Conservation (phyloP, 2,113 vertebrate genomes). For the Micromys minutus region DNA sequence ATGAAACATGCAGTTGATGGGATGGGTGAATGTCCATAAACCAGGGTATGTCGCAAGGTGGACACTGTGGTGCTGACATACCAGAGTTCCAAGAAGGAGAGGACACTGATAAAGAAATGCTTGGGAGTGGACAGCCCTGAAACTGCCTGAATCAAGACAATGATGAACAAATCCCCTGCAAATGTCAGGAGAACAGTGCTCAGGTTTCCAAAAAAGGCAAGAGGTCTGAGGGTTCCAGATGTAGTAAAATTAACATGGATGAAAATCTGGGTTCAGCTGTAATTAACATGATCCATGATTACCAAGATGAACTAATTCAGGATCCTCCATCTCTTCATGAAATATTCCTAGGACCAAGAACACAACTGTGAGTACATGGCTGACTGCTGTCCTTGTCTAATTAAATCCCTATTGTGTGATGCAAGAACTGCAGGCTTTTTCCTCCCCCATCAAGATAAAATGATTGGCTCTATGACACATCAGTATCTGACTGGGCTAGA, state of each 20-base stretch:
- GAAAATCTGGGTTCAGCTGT: slow-evolving; percentile 37
- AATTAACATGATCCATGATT: slow-evolving; percentile 49
- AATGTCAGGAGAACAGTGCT: slow-evolving; percentile 67
- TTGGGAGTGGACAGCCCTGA: slow-evolving; percentile 66
- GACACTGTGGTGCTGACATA: slow-evolving; percentile 64
- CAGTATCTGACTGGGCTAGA: neutral
- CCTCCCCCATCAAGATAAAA: neutral
- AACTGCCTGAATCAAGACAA: slow-evolving; percentile 57
- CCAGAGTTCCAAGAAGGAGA: slow-evolving; percentile 75
- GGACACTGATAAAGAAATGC: slow-evolving; percentile 76
- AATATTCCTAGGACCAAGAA: neutral
- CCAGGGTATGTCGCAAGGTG: slow-evolving; percentile 57
- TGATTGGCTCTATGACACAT: no score
- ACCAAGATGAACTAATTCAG: neutral
- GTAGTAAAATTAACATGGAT: slow-evolving; percentile 47
- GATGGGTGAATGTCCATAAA: slow-evolving; percentile 19
- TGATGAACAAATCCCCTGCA: slow-evolving; percentile 71
- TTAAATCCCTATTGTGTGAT: no score
- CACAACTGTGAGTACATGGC: neutral
- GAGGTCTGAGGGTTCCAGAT: neutral
- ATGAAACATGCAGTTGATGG: slow-evolving; percentile 54
- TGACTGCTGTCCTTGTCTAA: neutral
- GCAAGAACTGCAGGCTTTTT: neutral
- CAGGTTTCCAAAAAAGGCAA: slow-evolving; percentile 36
- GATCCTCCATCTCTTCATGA: neutral